Evolutionary conservation across 2,888 invertebrate species (phyloP).

Genomic region (Amiota communis): DNA sequence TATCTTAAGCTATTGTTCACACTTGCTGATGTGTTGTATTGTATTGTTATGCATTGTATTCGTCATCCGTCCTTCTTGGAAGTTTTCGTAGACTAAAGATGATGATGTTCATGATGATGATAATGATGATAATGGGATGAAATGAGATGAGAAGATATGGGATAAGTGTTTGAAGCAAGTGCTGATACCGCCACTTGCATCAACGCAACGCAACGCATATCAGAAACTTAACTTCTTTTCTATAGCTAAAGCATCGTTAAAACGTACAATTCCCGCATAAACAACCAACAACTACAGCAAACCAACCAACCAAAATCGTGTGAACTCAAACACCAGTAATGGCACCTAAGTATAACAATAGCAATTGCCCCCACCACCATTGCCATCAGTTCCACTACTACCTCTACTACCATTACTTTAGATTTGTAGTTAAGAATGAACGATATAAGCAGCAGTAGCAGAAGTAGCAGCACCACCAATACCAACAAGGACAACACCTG

Average conservation of each 20-base stretch:
- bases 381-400: too few relatives aligned
- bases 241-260: slow-evolving; percentile 39
- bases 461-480: background rate
- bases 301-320: background rate
- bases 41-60: slow-evolving; percentile 33
- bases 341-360: slow-evolving; percentile 14
- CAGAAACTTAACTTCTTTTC: slow-evolving; percentile 65
- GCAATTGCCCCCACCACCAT: background rate
- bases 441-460: slow-evolving; percentile 24
- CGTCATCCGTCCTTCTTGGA: background rate
- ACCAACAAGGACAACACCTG: slow-evolving; percentile 7
- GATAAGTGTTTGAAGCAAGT: too few relatives aligned
- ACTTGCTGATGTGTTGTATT: slow-evolving; percentile 50
- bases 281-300: slow-evolving; percentile 38
- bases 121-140: background rate
- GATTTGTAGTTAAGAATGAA: too few relatives aligned
- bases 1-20: slow-evolving; percentile 56
- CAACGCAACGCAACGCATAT: slow-evolving; percentile 29
- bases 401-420: too few relatives aligned
- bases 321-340: background rate
- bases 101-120: too few relatives aligned
- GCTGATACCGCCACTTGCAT: background rate
- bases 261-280: slow-evolving; percentile 13
- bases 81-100: background rate
- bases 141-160: too few relatives aligned